Conservation (phyloP, 2,888 invertebrate genomes). For the Limulus polyphemus region DNA sequence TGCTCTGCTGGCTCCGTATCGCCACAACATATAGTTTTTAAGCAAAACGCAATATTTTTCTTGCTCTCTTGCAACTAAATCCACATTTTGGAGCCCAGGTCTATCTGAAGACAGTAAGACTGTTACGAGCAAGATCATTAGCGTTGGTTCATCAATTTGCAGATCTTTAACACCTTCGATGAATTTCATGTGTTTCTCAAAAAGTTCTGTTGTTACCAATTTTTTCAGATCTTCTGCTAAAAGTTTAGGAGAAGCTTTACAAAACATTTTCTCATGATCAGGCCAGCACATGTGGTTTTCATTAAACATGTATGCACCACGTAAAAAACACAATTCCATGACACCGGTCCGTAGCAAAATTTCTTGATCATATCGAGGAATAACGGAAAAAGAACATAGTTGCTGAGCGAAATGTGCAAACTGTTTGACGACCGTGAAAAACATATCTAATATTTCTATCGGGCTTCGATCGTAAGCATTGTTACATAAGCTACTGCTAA, state of each 20-base stretch:
- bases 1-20: constrained; percentile 32
- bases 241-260: constrained; percentile 11
- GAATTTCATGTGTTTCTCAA: constrained; percentile 37
- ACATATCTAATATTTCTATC: constrained; percentile 33
- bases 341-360: constrained; percentile 36
- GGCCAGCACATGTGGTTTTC: constrained; percentile 31
- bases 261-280: constrained; percentile 11
- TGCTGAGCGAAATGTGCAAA: constrained; percentile 32
- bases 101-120: constrained; percentile 39
- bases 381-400: constrained; percentile 29
- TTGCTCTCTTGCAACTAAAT: constrained; percentile 34
- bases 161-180: constrained; percentile 36
- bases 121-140: constrained; percentile 37
- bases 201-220: constrained; percentile 33
- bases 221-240: constrained; percentile 31
- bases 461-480: constrained; percentile 5
- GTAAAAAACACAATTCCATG: constrained; percentile 39
- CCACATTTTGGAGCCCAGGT: constrained; percentile 32
- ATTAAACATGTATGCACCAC: constrained; percentile 39
- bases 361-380: constrained; percentile 30
- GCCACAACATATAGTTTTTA: constrained; percentile 34
- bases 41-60: constrained; percentile 32
- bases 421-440: constrained; percentile 32
- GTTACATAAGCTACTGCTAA: neutral
- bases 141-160: constrained; percentile 36